Evolutionary conservation across 2,113 vertebrate species (phyloP), one percentile per base, ranked within the genome.

Genomic region (Camelus bactrianus): DNA sequence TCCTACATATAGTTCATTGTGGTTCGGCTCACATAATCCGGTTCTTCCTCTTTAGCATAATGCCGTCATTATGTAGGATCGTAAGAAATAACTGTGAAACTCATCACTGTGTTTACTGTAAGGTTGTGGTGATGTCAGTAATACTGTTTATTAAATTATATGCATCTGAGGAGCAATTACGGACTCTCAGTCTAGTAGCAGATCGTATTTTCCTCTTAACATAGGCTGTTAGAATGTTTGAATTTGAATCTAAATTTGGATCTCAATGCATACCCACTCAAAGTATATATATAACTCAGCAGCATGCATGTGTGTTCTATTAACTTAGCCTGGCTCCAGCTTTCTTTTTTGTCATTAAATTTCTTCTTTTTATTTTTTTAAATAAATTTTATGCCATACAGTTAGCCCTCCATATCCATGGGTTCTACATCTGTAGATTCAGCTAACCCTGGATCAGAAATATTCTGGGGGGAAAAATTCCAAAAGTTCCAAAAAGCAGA

Each of bases 101-200:
- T 79, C 42, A 86, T 64, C 24, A 15, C 79, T 22, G 11, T 28
- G 4, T 93, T 82, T 58, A 73, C 4, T 76, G 1, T 76, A 65
- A 92, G 46, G 20, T 76, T 32, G 12, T 58, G 8, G 16, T 91
- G 19, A 19, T 89, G 26, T 89, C 58, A 85, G 38, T 65, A 92
- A 85, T 75, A 32, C 64, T 80, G 2, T 88, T 75, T 79, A 52
- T 75, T 90, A 79, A 94, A 48, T 87, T 82, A 30, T 81, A 35
- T 6, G 5, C 11, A 54, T 94, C 54, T 80, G 24, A 88, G 58
- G 80, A 93, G 58, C 81, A 83, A 1, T 64, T 54, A 65, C 32
- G 84, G 28, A 46, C 26, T 82, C 35, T 35, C 2, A 62, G 15
- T 75, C 28, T 79, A 62, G 35, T 93, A 95, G 10, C 77, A 62